Base-by-base conservation (phyloP, 2,888 invertebrate genomes). In the Tromatobia lineatoria region DNA sequence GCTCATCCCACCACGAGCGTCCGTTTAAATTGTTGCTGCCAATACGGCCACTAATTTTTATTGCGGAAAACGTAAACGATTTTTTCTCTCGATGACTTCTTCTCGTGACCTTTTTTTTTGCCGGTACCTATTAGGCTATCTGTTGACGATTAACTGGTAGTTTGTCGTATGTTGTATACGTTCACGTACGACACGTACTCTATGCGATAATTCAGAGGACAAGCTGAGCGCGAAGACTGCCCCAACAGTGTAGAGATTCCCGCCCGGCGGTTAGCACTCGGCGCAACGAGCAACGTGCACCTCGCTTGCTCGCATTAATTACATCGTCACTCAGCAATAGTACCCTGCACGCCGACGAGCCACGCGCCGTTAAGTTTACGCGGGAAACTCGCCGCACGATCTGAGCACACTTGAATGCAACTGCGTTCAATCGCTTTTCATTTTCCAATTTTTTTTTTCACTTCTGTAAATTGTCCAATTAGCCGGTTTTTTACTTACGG, bases 241-340 rank as follows among this genome's bases (percentile, higher is more conserved):
- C 38, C 38, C 38, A n/a, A 54, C 20, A 8, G 52, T n/a, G 23
- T 66, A 38, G 80, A 67, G 80, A 80, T 80, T 75, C 64, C 23
- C 61, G 69, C 57, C 74, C 59, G 59, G 13, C 50, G 69, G 69
- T 45, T 45, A 45, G 61, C 75, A 42, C 75, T 64, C 70, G 64
- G 64, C 18, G 61, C 70, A 81, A 81, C 75, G 75, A 52, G 80
- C 64, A 52, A 75, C 75, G 75, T 42, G 59, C 52, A 70, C 70
- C 64, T 78, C 59, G 23, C 74, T 73, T 34, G 78, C 69, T 70
- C 74, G 74, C 78, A 82, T 82, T 79, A 79, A 82, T 82, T 82
- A 79, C 74, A 79, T 79, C 78, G 78, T 82, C 82, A 70, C 78
- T 79, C 74, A 18, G 13, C 67, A 47, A 67, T 73, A 57, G 74